Evolutionary conservation across 2,113 vertebrate species (phyloP), one percentile per base, ranked within the genome.

Genomic region (Pollimyrus isidori): DNA sequence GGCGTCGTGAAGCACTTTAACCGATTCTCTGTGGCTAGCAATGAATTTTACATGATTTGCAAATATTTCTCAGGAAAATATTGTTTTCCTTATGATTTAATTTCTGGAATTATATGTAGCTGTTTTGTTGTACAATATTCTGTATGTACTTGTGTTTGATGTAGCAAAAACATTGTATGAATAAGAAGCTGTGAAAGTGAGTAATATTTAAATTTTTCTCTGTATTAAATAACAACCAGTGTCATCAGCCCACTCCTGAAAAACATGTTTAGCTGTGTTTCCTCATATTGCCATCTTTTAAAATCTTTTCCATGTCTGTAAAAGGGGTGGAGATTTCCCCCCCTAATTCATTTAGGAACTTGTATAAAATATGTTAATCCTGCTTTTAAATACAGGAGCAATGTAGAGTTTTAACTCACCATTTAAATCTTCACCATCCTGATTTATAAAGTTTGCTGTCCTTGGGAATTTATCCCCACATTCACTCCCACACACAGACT

Each of bases 141-240:
- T 46, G 39, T 23, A 84, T 84, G 82, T 84, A 45, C 39, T 45
- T 39, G 39, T 84, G 42, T 84, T 84, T 84, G 45, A 48, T 84
- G 45, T 46, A 46, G 42, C 45, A 23, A 80, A 80, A 80, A 80
- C 30, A 42, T 80, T 80, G 73, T 39, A 35, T 39, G 35, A 80
- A 80, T 80, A 80, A 19, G 5, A 80, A 80, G 35, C 30, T 35
- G n/a, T 80, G 73, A 80, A 80, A 42, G 35, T 69, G 62, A 80
- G 73, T 80, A 39, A 80, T 80, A 80, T 80, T 39, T 69, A 69
- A 80, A 76, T 76, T 76, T 76, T 30, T 76, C 69, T 76, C 42
- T 80, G 73, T 80, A 80, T 80, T 80, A 42, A 80, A 80, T 80
- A 80, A 80, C 73, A 80, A 19, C 73, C 35, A 35, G 39, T 76